These are phyloP conservation scores for Stegodyphus mimosarum DNA, from an alignment of 1,140 invertebrate genomes.

Conservation along the genomic window DNA sequence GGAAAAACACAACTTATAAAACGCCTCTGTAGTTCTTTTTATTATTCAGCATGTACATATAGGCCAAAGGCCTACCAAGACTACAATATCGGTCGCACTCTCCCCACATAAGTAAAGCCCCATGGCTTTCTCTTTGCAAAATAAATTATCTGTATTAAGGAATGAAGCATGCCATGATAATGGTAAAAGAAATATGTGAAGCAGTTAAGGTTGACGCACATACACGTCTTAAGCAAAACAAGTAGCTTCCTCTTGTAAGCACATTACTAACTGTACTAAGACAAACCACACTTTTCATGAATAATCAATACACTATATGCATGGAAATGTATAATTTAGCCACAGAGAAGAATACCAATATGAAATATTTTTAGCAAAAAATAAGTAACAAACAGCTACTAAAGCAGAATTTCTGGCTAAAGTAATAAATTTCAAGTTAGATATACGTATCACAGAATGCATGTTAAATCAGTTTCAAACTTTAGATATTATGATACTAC, in stretches of 20 bases:
- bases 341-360: too few relatives aligned
- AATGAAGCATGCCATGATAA: not conserved
- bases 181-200: not conserved
- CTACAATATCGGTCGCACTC: not conserved
- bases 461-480: too few relatives aligned
- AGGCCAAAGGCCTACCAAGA: not conserved
- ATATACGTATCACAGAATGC: too few relatives aligned
- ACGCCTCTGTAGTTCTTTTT: not conserved
- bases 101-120: not conserved
- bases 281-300: too few relatives aligned
- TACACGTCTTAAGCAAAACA: not conserved
- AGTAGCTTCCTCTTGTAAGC: not conserved
- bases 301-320: too few relatives aligned
- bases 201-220: not conserved
- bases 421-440: too few relatives aligned
- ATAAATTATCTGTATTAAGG: conserved; percentile 1
- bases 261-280: not conserved
- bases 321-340: too few relatives aligned
- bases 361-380: too few relatives aligned
- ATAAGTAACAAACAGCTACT: too few relatives aligned
- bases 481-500: too few relatives aligned
- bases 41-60: conserved; percentile 3
- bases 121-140: not conserved
- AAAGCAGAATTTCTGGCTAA: too few relatives aligned
- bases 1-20: not conserved